Evolutionary conservation across 2,797 vertebrate species (phyloP).

Genomic region (Acipenser transmontanus): DNA sequence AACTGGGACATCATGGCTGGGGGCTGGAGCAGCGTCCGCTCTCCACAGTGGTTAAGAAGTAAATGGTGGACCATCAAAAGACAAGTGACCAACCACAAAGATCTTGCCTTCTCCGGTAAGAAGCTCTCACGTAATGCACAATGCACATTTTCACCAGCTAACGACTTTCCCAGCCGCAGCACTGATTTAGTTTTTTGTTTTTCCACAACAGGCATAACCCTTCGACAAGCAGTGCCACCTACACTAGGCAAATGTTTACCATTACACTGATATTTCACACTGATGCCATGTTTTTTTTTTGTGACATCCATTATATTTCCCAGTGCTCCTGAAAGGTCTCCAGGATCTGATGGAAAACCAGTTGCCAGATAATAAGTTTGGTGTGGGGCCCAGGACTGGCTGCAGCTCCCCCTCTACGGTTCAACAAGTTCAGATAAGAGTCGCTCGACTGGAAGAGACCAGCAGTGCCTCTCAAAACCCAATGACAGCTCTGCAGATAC

Average conservation of each 20-base stretch:
- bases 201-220: too few relatives aligned
- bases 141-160: too few relatives aligned
- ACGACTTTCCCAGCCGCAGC: too few relatives aligned
- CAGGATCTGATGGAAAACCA: slow-evolving; percentile 83
- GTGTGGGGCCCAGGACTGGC: slow-evolving; percentile 47
- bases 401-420: slow-evolving; percentile 59
- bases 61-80: slow-evolving; percentile 99
- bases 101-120: slow-evolving; percentile 85
- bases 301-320: not conserved
- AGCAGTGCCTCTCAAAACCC: slow-evolving; percentile 60
- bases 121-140: slow-evolving; percentile 1
- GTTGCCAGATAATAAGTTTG: slow-evolving; percentile 62
- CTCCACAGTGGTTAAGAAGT: slow-evolving; percentile 94
- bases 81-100: slow-evolving; percentile 96
- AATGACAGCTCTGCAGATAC: slow-evolving; percentile 85
- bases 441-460: slow-evolving; percentile 80
- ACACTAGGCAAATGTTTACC: too few relatives aligned
- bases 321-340: slow-evolving; percentile 91
- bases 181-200: too few relatives aligned
- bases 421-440: slow-evolving; percentile 78
- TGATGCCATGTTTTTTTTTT: too few relatives aligned
- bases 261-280: too few relatives aligned
- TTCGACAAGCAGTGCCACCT: too few relatives aligned
- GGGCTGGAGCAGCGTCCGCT: slow-evolving; percentile 95
- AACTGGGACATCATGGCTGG: slow-evolving; percentile 92